Conservation (phyloP, 2,888 invertebrate genomes). For the Diplazon laetatorius region DNA sequence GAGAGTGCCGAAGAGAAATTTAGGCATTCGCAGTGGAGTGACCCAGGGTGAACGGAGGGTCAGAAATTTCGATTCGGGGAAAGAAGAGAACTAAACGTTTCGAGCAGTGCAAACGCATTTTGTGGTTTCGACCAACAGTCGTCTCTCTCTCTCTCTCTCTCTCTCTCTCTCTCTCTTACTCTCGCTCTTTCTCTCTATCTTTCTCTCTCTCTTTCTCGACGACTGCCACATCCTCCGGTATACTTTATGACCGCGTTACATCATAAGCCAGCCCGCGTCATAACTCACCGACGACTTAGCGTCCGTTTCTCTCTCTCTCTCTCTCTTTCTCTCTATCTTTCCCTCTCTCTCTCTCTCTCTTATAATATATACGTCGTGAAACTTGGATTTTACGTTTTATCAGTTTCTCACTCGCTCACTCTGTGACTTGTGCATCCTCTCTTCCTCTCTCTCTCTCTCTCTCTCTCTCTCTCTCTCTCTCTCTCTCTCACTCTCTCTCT, state of each 20-base stretch:
- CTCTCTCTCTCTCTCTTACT: constrained; percentile 35
- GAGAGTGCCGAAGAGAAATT: too few relatives aligned
- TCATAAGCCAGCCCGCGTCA: constrained; percentile 73
- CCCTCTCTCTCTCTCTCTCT: constrained; percentile 29
- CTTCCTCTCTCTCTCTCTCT: constrained; percentile 34
- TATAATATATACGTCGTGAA: too few relatives aligned
- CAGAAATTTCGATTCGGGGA: background rate
- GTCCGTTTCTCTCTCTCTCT: constrained; percentile 69
- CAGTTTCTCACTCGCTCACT: constrained; percentile 73
- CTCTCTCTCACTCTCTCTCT: constrained; percentile 72
- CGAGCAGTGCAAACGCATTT: background rate
- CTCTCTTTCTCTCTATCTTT: constrained; percentile 32
- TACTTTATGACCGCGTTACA: constrained; percentile 74
- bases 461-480: constrained; percentile 46
- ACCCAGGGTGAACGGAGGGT: too few relatives aligned
- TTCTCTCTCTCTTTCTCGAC: constrained; percentile 29
- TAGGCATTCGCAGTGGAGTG: too few relatives aligned
- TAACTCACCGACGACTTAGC: constrained; percentile 74
- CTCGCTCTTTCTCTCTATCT: constrained; percentile 10
- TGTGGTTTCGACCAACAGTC: constrained; percentile 8
- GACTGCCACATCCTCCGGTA: constrained; percentile 66
- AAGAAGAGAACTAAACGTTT: background rate
- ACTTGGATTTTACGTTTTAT: too few relatives aligned
- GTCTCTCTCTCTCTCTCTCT: constrained; percentile 25
- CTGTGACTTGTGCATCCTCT: too few relatives aligned